phyloP scores from a whole-genome alignment of 2,888 invertebrate genomes.

The Diaprepes abbreviatus region DNA sequence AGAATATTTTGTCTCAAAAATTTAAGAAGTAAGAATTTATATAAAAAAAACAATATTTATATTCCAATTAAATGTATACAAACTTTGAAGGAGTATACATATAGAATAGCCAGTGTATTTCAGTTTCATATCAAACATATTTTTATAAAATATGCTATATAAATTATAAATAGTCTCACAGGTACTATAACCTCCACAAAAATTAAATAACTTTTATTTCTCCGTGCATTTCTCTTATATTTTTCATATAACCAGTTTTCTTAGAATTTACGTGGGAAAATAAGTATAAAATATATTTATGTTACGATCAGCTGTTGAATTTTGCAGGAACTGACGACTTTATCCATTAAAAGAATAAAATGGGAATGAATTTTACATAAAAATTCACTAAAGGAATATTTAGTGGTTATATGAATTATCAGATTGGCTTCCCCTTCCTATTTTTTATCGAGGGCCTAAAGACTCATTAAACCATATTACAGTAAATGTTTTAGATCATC shows the following conservation, averaged over 20 bases:
- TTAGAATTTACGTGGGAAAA: slow-evolving; percentile 11
- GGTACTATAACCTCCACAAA: background rate
- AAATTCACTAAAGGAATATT: no score
- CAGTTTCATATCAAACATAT: background rate
- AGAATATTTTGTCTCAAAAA: no score
- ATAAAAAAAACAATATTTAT: no score
- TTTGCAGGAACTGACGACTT: background rate
- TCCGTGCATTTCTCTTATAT: slow-evolving; percentile 11
- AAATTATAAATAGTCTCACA: background rate
- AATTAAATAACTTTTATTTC: background rate
- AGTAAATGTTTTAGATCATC: no score
- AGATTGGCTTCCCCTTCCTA: no score
- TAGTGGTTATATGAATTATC: no score
- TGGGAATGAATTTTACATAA: background rate
- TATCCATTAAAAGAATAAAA: background rate
- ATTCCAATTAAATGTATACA: no score
- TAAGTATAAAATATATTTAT: slow-evolving; percentile 13
- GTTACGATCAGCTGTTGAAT: background rate
- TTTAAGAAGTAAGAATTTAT: no score
- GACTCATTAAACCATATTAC: no score
- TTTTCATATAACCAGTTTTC: slow-evolving; percentile 20
- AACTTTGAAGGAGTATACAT: no score
- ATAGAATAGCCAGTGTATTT: background rate
- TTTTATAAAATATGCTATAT: background rate
- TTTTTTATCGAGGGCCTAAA: no score